Conservation (phyloP, 2,113 vertebrate genomes). For the Tragelaphus imberbis region DNA sequence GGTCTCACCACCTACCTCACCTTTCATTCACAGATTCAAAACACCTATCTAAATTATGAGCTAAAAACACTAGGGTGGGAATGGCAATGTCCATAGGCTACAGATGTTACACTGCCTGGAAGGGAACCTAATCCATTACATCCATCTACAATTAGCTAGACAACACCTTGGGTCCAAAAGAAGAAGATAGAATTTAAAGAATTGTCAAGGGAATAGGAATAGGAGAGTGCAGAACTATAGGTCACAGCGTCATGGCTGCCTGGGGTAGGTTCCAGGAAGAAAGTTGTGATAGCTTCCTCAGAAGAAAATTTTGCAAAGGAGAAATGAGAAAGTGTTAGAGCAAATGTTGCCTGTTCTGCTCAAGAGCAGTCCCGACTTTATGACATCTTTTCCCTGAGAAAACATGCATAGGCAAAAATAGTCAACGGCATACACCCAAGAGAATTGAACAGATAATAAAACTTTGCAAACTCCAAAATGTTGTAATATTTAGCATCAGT, state of each 20-base stretch:
- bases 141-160: neutral
- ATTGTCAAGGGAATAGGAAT: neutral
- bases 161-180: neutral
- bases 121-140: neutral
- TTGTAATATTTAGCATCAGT: neutral
- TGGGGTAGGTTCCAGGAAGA: neutral
- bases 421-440: neutral
- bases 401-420: neutral
- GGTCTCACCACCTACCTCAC: neutral
- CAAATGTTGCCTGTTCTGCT: neutral
- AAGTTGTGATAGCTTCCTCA: neutral
- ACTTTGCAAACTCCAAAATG: slow-evolving; percentile 31
- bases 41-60: neutral
- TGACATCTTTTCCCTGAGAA: neutral
- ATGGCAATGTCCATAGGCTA: neutral
- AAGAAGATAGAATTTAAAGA: neutral
- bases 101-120: neutral
- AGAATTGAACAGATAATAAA: slow-evolving; percentile 3
- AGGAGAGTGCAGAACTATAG: neutral
- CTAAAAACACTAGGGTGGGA: neutral
- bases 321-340: neutral
- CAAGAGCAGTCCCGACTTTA: neutral
- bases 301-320: neutral
- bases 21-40: neutral
- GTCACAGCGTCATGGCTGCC: neutral